Base-by-base conservation (phyloP, 2,113 vertebrate genomes). In the Chaenocephalus aceratus region DNA sequence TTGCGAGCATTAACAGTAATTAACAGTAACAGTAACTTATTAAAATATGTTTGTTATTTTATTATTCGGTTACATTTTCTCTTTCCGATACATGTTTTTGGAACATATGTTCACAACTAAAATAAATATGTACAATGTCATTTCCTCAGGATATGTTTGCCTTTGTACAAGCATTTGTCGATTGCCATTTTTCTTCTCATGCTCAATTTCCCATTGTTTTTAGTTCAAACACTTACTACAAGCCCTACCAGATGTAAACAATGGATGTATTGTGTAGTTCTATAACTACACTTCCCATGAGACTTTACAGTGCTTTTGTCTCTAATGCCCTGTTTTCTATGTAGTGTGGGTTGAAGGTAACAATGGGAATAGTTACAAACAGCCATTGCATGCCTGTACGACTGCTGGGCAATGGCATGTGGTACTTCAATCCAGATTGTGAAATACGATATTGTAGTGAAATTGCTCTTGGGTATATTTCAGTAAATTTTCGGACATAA, bases 211-310 rank as follows among this genome's bases (percentile, higher is more conserved):
- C 54, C 15, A 56, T 44, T 10, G 26, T 23, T 21, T 49, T 57
- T n/a, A 64, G 36, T 36, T 65, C n/a, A 41, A 51, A 36, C 23
- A 49, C 41, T 4, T 9, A 30, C 14, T 3, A 61, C 26, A 69
- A 63, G 45, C 41, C 8, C n/a, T 13, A 21, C 71, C 10, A 62
- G 49, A 68, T 26, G 12, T 30, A n/a, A 63, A 69, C 64, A 61
- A 6, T 44, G 2, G 10, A 13, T 18, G 21, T 41, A 18, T 26
- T 72, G 16, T 70, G 69, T n/a, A 36, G n/a, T 58, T 61, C 57
- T 64, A 44, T 10, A 12, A 60, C 48, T 53, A 4, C 16, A 49
- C 10, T n/a, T 56, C 51, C 21, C 60, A 54, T n/a, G 23, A 36
- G 26, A 44, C 56, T 67, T 64, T 53, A 61, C 65, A 45, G 10